Percentiles rank a stretch among this genome's conserved stretches.
phyloP scores from a whole-genome alignment of 2,113 vertebrate species.

The Ptilorrhoa leucosticta region DNA sequence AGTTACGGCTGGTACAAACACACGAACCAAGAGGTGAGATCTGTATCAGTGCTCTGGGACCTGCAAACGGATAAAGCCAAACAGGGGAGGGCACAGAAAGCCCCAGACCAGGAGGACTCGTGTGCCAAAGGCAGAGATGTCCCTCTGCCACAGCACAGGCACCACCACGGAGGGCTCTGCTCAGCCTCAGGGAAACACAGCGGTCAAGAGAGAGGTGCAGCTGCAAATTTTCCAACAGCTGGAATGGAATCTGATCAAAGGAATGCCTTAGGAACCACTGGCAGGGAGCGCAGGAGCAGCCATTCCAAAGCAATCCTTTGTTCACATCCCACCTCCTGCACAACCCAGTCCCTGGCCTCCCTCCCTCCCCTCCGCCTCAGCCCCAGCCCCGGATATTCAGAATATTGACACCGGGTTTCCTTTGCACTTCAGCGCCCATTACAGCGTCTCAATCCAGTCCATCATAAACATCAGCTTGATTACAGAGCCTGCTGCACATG shows the following conservation, averaged over 20 bases:
- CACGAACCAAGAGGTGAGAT: not conserved
- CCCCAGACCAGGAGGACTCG: not conserved
- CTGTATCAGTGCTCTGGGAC: not conserved
- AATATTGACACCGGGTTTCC: not conserved
- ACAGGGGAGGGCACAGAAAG: not conserved
- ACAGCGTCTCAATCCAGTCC: not conserved
- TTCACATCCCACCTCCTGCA: not conserved
- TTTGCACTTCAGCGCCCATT: not conserved
- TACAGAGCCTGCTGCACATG: conserved; percentile 24
- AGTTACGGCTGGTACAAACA: not conserved
- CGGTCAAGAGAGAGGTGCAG: not conserved
- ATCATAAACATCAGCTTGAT: conserved; percentile 55
- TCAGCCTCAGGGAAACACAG: not conserved
- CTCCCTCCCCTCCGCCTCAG: not conserved
- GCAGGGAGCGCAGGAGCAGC: not conserved
- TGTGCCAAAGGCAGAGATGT: not conserved
- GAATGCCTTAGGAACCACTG: not conserved
- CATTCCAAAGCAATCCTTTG: not conserved
- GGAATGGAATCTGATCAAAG: not conserved
- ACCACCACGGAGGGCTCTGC: not conserved
- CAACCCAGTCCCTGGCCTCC: not conserved
- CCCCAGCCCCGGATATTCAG: not conserved
- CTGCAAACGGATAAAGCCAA: not conserved
- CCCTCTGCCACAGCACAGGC: not conserved
- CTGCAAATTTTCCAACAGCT: not conserved